A percentile compares a stretch with the other conserved stretches of the same genome.
phyloP scores from a whole-genome alignment of 2,797 vertebrate genomes.

The Lacerta viridis region DNA sequence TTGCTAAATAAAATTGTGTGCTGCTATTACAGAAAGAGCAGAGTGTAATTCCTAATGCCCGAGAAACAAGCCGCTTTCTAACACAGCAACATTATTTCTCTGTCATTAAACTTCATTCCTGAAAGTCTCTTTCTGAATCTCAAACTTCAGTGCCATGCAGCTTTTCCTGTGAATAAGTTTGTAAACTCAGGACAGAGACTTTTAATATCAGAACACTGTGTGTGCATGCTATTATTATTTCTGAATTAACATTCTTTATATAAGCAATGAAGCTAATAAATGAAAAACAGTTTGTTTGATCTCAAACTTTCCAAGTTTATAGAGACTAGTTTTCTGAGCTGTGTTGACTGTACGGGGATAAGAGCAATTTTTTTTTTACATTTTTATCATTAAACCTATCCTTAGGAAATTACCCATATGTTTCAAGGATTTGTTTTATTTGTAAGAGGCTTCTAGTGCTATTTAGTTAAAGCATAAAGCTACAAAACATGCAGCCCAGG shows the following conservation, averaged over 20 bases:
- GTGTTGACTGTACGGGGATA: slow-evolving; percentile 14
- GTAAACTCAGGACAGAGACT: background rate
- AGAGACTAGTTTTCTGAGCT: slow-evolving; percentile 5
- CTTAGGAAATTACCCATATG: slow-evolving; percentile 7
- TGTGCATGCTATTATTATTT: background rate
- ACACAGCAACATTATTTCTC: slow-evolving; percentile 7
- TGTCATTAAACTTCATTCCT: background rate
- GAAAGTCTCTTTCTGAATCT: slow-evolving; percentile 17
- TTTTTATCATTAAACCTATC: slow-evolving; percentile 8
- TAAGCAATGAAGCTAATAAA: slow-evolving; percentile 43
- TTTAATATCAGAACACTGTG: slow-evolving; percentile 37
- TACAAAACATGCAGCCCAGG: background rate
- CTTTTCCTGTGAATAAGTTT: background rate
- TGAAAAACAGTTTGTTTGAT: background rate
- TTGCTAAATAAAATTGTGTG: slow-evolving; percentile 22
- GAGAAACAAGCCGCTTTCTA: background rate
- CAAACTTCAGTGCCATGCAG: slow-evolving; percentile 7
- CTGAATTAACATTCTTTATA: slow-evolving; percentile 37
- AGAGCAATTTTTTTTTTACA: background rate
- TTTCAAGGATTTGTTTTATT: background rate
- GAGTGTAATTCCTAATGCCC: slow-evolving; percentile 16
- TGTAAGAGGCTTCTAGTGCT: background rate
- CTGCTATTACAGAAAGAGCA: slow-evolving; percentile 14
- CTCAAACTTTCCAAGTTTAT: slow-evolving; percentile 31
- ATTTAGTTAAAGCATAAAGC: background rate